Evolutionary conservation across 2,113 vertebrate species (phyloP).

Genomic region (Hydropotes inermis): DNA sequence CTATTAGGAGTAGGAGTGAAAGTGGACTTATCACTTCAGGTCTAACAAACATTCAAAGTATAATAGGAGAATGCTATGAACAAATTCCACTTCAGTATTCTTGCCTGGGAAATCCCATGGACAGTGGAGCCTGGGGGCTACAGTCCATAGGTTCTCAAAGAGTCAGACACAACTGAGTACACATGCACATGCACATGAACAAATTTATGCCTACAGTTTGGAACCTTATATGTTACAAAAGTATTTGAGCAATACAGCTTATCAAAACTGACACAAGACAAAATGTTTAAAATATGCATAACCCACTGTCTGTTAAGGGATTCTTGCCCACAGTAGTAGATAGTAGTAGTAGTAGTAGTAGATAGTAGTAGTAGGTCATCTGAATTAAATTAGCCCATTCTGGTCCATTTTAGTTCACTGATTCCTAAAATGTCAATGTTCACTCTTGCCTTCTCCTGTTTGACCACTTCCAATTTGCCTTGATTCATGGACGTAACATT

Average conservation of each 20-base stretch:
- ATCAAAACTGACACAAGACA: background rate
- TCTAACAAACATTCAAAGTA: background rate
- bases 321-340: background rate
- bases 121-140: background rate
- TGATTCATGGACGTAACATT: background rate
- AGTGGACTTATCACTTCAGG: background rate
- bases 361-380: background rate
- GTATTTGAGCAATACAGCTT: background rate
- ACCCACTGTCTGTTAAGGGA: background rate
- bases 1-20: background rate
- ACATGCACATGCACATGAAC: background rate
- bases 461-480: background rate
- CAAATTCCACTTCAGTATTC: background rate
- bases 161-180: background rate
- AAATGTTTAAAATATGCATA: background rate
- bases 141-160: background rate
- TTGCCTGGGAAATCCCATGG: background rate
- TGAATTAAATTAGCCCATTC: background rate
- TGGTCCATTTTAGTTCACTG: background rate
- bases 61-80: background rate
- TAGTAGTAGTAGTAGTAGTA: too few relatives aligned
- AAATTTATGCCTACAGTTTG: background rate
- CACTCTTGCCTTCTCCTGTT: background rate
- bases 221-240: background rate
- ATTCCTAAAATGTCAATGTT: background rate